Evolutionary conservation across 2,888 invertebrate genomes (phyloP).

Genomic region (Escarpia spicata): DNA sequence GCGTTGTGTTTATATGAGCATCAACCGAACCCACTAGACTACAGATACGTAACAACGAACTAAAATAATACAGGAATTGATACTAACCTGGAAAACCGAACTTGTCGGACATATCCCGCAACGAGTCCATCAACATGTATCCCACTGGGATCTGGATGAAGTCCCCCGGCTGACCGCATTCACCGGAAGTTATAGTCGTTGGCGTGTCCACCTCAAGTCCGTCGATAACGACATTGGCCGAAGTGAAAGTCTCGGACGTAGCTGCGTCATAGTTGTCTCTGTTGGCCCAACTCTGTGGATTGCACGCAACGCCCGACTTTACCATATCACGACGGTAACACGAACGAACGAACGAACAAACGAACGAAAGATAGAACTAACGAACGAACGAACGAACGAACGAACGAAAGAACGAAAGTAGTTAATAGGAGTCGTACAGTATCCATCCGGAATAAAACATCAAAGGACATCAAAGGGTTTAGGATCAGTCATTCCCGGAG

Average conservation of each 20-base stretch:
- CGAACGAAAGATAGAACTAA: no score
- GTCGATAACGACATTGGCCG: slow-evolving; percentile 69
- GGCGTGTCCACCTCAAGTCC: slow-evolving; percentile 60
- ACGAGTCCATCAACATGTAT: background rate
- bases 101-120: background rate
- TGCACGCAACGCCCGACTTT: slow-evolving; percentile 52
- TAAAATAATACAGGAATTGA: background rate
- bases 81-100: background rate
- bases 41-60: background rate
- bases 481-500: no score
- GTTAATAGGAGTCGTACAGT: no score
- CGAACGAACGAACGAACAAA: no score
- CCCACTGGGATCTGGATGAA: background rate
- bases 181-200: background rate
- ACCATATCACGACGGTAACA: background rate
- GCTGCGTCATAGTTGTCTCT: slow-evolving; percentile 46
- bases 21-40: no score
- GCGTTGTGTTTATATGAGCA: no score
- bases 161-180: background rate
- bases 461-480: no score
- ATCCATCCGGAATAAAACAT: no score
- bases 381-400: no score
- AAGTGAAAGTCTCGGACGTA: slow-evolving; percentile 45
- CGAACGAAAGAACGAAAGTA: no score
- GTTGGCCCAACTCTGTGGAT: slow-evolving; percentile 72